phyloP scores from a whole-genome alignment of 2,888 invertebrate genomes.

The Imbricaverruca yamaguchii region DNA sequence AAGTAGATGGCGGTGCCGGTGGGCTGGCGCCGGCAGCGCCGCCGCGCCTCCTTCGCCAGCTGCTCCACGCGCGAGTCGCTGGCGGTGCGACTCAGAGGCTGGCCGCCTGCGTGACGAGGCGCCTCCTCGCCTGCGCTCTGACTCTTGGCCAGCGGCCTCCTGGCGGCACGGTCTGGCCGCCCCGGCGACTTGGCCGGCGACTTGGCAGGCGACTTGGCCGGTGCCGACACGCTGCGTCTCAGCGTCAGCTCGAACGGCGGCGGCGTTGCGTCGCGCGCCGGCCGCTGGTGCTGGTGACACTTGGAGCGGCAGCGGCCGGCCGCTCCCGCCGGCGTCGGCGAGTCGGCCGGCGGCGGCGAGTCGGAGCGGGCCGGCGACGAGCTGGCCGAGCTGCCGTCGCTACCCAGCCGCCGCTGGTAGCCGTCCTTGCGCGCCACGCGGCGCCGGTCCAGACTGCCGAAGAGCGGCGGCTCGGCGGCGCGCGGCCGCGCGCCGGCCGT shows the following conservation, averaged over 20 bases:
- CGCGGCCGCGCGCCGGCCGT: background rate
- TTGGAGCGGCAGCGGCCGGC: background rate
- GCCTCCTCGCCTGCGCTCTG: background rate
- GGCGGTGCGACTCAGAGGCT: slow-evolving; percentile 26
- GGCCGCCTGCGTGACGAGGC: background rate
- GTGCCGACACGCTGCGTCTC: background rate
- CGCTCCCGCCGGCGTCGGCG: background rate
- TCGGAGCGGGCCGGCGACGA: background rate
- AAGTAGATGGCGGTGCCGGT: slow-evolving; percentile 24
- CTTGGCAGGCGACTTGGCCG: background rate
- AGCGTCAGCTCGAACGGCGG: slow-evolving; percentile 3
- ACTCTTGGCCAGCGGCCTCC: background rate
- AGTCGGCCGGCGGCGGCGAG: background rate
- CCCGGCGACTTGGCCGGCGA: background rate
- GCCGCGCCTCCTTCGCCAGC: slow-evolving; percentile 28
- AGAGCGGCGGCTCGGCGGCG: background rate
- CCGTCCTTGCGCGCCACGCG: background rate
- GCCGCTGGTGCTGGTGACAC: background rate
- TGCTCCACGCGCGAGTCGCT: slow-evolving; percentile 32
- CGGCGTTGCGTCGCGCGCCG: background rate
- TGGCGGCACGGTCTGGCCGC: background rate
- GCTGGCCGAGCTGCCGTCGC: slow-evolving; percentile 18
- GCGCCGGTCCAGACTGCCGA: slow-evolving; percentile 5
- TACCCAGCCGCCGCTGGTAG: slow-evolving; percentile 17
- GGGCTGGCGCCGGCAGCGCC: background rate